Base-by-base conservation (phyloP, 2,888 invertebrate genomes). In the Cremastobaeus sp. region DNA sequence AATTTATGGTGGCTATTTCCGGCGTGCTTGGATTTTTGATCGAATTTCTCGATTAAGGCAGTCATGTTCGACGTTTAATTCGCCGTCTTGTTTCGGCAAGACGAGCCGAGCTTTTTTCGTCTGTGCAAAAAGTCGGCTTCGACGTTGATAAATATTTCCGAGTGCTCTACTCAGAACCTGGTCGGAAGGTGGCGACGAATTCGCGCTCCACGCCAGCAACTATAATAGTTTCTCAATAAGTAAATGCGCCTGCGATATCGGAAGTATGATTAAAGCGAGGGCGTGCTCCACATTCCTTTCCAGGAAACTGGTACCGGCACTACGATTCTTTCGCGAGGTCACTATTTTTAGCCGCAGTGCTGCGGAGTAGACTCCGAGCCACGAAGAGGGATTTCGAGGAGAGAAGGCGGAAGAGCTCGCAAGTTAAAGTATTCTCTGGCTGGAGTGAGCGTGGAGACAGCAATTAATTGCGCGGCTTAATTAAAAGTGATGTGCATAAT, bases 261-360 rank as follows among this genome's bases (percentile, higher is more conserved):
- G 21, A 43, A 21, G 20, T 43, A 21, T 55, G 55, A 64, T 62
- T 57, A 48, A 50, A 57, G 52, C 17, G 64, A 59, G 71, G 54
- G 59, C 48, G 54, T 74, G 74, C 35, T 64, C 74, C 39, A 64
- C 64, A 69, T 74, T 64, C 59, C 69, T 52, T 64, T 74, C 69
- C 64, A 30, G 69, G 69, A 69, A 74, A 74, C 60, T 64, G 41
- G 47, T 45, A 54, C 43, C 50, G 28, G 57, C 14, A 17, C n/a
- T 34, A 41, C 45, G 57, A 59, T 69, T 47, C 52, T 65, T 59
- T 43, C 9, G 34, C 62, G 64, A 52, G 45, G 62, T 43, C 55
- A 68, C 66, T 74, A 69, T 74, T 74, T 74, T 74, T 74, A 74
- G 69, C 50, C 21, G 21, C 25, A 3, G 35, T 18, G 54, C 66